Percentiles rank a stretch among this genome's conserved stretches.
Evolutionary conservation across 2,888 invertebrate genomes (phyloP).

Genomic region (Tortrix viridana): DNA sequence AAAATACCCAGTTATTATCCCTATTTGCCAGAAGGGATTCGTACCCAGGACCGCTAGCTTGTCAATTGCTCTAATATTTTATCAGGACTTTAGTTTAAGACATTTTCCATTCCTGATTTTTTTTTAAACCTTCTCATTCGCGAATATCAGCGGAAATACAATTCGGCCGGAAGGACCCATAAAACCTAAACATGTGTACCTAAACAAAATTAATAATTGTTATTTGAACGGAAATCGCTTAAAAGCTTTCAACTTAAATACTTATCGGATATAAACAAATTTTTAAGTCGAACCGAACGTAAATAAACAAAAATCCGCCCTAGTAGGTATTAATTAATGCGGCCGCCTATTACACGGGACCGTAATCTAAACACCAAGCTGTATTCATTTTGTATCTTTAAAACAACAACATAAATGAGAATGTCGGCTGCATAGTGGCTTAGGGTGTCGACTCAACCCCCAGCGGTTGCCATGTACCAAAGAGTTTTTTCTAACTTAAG

Average conservation of each 20-base stretch:
- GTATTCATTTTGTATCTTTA: no score
- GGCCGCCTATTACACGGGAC: constrained; percentile 48
- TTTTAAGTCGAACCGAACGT: constrained; percentile 49
- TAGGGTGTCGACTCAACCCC: no score
- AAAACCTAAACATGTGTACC: constrained; percentile 53
- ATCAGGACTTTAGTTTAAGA: no score
- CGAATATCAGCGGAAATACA: constrained; percentile 12
- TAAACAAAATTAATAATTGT: constrained; percentile 58
- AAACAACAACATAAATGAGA: no score
- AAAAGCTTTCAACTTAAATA: constrained; percentile 68
- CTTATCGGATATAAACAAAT: constrained; percentile 62
- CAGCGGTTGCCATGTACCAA: no score
- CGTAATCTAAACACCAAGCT: constrained; percentile 37
- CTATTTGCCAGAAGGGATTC: no score
- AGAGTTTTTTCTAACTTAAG: no score
- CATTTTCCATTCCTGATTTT: no score
- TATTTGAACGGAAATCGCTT: constrained; percentile 59
- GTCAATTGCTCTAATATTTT: no score
- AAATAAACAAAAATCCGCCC: constrained; percentile 59
- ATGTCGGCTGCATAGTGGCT: no score
- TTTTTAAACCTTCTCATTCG: background rate
- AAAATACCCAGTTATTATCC: no score
- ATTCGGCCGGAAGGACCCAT: background rate
- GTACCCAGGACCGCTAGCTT: no score
- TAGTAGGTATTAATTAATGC: constrained; percentile 53